A percentile compares a stretch with the other conserved stretches of the same genome.
phyloP scores from a whole-genome alignment of 2,797 vertebrate genomes.

The Syngnathus acus region DNA sequence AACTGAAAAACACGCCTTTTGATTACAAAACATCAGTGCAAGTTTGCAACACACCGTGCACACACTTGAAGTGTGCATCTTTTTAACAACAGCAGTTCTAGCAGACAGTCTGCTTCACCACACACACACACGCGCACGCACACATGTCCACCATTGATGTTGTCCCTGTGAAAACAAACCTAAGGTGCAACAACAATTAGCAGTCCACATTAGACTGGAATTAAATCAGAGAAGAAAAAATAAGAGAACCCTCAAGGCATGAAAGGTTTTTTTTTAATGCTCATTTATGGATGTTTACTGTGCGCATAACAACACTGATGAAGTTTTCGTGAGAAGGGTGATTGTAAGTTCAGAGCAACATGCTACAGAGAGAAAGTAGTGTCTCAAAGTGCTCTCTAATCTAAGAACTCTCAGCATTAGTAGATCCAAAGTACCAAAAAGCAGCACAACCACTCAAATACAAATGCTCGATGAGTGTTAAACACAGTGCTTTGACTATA shows the following conservation, averaged over 20 bases:
- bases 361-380: slow-evolving; percentile 40
- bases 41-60: slow-evolving; percentile 44
- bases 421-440: slow-evolving; percentile 43
- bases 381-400: slow-evolving; percentile 45
- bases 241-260: slow-evolving; percentile 13
- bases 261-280: background rate
- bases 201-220: slow-evolving; percentile 27
- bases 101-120: slow-evolving; percentile 33
- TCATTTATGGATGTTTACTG: background rate
- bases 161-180: slow-evolving; percentile 50
- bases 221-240: slow-evolving; percentile 18
- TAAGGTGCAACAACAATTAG: slow-evolving; percentile 41
- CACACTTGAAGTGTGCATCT: slow-evolving; percentile 54
- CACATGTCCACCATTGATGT: slow-evolving; percentile 36
- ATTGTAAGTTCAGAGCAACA: slow-evolving; percentile 39
- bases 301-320: slow-evolving; percentile 21
- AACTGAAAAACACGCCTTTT: slow-evolving; percentile 24
- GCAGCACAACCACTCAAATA: slow-evolving; percentile 40
- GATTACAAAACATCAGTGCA: slow-evolving; percentile 71
- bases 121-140: background rate
- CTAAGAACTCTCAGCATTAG: slow-evolving; percentile 42
- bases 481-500: slow-evolving; percentile 15
- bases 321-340: slow-evolving; percentile 20
- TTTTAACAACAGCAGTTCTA: slow-evolving; percentile 18
- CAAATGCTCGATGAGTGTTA: slow-evolving; percentile 27